Evolutionary conservation across 2,888 invertebrate genomes (phyloP), one percentile per base, ranked within the genome.

Genomic region (Morpho deidamia): DNA sequence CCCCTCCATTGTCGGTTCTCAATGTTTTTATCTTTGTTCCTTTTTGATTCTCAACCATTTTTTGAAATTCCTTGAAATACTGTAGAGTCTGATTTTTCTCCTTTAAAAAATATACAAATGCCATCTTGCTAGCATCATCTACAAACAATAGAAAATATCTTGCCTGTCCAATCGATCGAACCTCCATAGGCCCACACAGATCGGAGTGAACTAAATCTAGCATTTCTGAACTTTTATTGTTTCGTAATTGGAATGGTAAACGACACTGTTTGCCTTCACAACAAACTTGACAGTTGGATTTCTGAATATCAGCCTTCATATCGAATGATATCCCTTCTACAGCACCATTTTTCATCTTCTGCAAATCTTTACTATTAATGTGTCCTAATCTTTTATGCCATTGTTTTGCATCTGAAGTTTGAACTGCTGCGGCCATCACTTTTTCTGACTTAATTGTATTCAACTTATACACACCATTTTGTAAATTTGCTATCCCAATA

Each of bases 81-180:
- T 55, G 41, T 7, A 62, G 55, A 35, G 71, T 68, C 59, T 80
- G 70, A 44, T 53, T 48, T 63, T 81, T 78, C 34, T 59, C 58
- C 53, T 74, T 71, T 11, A 79, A 54, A 59, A 74, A 70, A 60
- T 74, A 76, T 35, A 71, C 69, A 63, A 62, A 58, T 2, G 63
- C 56, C 51, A 59, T 64, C 10, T 60, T 32, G 0, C 63, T 56
- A 35, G 32, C 63, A 56, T 76, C 74, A 66, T 81, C 81, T 42
- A 72, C 67, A 39, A 80, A 74, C 0, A 70, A 70, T 9, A 76
- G 48, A 51, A 77, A 74, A 62, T 80, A 79, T 49, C 59, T 71
- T 2, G 66, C 61, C 10, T 72, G 70, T 7, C 71, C 74, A 7
- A 67, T 51, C 1, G 78, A 80, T 10, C 44, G 11, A 2, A 52